Evolutionary conservation across 2,113 vertebrate species (phyloP).

Genomic region (Corythornis cristatus): DNA sequence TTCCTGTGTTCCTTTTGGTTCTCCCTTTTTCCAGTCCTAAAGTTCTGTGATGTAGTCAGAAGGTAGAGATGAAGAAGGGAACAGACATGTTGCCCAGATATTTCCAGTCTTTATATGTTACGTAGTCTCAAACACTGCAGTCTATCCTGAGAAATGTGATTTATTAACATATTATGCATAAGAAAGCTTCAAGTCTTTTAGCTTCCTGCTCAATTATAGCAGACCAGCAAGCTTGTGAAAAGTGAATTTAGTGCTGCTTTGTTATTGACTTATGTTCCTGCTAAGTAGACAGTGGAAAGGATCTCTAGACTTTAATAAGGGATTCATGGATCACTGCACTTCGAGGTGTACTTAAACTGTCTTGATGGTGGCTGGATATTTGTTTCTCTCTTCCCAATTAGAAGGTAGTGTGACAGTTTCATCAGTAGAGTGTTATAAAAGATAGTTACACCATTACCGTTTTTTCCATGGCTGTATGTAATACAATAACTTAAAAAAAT

Average conservation of each 20-base stretch:
- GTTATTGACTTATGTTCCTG: conserved; percentile 27
- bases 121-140: not conserved
- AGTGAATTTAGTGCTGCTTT: conserved; percentile 21
- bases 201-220: not conserved
- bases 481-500: not conserved
- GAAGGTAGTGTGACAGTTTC: not conserved
- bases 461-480: not conserved
- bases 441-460: not conserved
- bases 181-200: not conserved
- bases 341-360: conserved; percentile 21
- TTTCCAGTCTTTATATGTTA: not conserved
- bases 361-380: conserved; percentile 2
- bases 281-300: not conserved
- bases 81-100: not conserved
- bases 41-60: not conserved
- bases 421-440: not conserved
- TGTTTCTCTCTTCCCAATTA: conserved; percentile 1
- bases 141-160: not conserved
- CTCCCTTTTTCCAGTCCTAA: not conserved
- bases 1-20: not conserved
- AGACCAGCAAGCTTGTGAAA: not conserved
- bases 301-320: conserved; percentile 15
- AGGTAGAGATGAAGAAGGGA: not conserved
- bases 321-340: conserved; percentile 33
- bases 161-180: not conserved